Base-by-base conservation (phyloP, 2,113 vertebrate genomes). In the Eonycteris spelaea region DNA sequence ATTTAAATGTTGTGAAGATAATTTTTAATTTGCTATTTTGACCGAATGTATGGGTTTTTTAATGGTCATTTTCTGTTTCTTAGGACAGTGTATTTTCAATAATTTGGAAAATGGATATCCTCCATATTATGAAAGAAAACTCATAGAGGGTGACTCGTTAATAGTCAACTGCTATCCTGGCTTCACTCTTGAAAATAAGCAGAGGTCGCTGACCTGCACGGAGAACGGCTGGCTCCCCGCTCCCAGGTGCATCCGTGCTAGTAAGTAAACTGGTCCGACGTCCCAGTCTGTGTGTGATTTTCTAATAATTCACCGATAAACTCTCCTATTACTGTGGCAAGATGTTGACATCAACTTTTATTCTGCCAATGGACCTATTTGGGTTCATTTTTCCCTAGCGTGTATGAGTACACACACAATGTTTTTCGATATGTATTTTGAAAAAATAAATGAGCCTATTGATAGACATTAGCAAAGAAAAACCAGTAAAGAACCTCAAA, bases 151-250 rank as follows among this genome's bases (percentile, higher is more conserved):
- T 35, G 2, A 96, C 2, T 87, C 3, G 65, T 0, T 8, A 18
- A 21, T 0, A 0, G 95, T 98, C 18, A 0, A 0, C 1, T 98
- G 98, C 79, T 0, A 26, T 0, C 0, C 0, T 0, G 92, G 74
- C 43, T 94, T 91, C 40, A 21, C 57, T 33, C 33, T 97, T 84
- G 45, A 78, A 61, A 89, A 86, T 21, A 10, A 28, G 11, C 38
- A 19, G 51, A 82, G 12, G 11, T 53, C 13, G 53, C 45, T 97
- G 78, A 96, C 24, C 0, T 98, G 98, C 38, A 98, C 97, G 6
- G 97, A 92, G 93, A 2, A 73, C n/a, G 97, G 0, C 93, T 98
- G 98, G 98, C 85, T 19, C 5, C 96, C 98, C 93, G 3, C 0
- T 16, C 97, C 97, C 0, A 94, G 13, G 30, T 98, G 98, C 33